Conservation (phyloP, 1,140 invertebrate genomes). For the Adelges cooleyi region DNA sequence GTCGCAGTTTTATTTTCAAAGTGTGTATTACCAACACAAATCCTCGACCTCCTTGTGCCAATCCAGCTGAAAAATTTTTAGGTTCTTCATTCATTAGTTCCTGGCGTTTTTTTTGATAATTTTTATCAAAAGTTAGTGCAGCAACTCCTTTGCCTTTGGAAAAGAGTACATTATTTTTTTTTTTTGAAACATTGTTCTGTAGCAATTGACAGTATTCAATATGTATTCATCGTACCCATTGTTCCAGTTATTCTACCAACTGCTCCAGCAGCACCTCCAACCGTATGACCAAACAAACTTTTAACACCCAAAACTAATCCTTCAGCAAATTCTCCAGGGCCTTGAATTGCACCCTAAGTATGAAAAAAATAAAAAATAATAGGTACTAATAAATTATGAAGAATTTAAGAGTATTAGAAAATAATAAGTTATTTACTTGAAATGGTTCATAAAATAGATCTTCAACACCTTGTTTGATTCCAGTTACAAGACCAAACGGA, state of each 20-base stretch:
- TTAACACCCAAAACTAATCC: conserved; percentile 80
- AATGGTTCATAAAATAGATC: conserved; percentile 94
- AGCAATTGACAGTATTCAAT: no score
- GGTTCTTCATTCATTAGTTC: conserved; percentile 80
- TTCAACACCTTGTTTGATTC: conserved; percentile 87
- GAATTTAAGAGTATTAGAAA: background rate
- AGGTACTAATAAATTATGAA: background rate
- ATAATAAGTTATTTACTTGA: conserved; percentile 31
- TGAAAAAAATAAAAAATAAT: conserved; percentile 17
- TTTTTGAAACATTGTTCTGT: no score
- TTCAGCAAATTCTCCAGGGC: conserved; percentile 95
- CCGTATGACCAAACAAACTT: conserved; percentile 86
- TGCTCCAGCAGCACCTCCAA: conserved; percentile 93
- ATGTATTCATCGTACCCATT: conserved; percentile 54
- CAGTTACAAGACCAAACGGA: conserved; percentile 89
- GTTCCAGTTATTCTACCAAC: conserved; percentile 90
- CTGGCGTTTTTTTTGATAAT: conserved; percentile 85
- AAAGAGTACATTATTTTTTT: conserved; percentile 18
- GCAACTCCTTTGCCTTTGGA: conserved; percentile 91
- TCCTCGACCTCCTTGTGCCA: conserved; percentile 88
- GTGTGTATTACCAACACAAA: conserved; percentile 85
- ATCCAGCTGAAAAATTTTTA: conserved; percentile 75
- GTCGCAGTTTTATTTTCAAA: no score
- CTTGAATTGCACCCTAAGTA: conserved; percentile 82
- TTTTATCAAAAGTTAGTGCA: conserved; percentile 88